Percentiles rank a stretch among this genome's conserved stretches.
These are phyloP conservation scores for Lagenorhynchus albirostris DNA, from an alignment of 2,113 vertebrate species.

Conservation along the genomic window DNA sequence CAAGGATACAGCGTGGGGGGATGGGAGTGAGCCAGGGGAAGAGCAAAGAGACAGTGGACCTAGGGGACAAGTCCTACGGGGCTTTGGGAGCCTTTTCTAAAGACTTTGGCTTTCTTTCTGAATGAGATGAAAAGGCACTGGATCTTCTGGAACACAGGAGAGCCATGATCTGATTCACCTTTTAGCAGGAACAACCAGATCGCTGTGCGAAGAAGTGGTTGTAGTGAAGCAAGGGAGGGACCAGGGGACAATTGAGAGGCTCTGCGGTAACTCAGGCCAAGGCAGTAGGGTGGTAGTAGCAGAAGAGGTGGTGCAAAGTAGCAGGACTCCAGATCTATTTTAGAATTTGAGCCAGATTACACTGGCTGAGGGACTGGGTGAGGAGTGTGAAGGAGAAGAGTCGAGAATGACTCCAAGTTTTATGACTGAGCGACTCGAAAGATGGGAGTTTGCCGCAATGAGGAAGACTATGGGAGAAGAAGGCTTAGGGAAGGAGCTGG, in stretches of 20 bases:
- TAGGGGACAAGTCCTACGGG: not conserved
- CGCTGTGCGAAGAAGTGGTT: not conserved
- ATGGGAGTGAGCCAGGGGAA: not conserved
- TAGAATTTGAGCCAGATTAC: not conserved
- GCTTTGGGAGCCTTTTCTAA: not conserved
- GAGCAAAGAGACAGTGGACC: not conserved
- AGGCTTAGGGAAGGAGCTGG: not conserved
- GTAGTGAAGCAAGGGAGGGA: rapidly evolving
- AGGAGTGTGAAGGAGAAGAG: not conserved
- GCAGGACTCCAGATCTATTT: not conserved
- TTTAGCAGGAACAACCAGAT: not conserved
- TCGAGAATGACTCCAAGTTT: not conserved
- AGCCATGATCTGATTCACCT: not conserved
- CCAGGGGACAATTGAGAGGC: not conserved
- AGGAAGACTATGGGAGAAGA: not conserved
- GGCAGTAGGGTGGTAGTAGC: not conserved
- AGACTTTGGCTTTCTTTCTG: not conserved
- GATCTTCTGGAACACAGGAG: not conserved
- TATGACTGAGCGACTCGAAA: not conserved
- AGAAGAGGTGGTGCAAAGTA: not conserved
- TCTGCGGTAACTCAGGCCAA: not conserved
- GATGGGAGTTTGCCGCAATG: not conserved
- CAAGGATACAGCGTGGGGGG: not conserved
- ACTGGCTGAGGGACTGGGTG: not conserved
- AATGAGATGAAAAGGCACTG: not conserved